A percentile compares a stretch with the other conserved stretches of the same genome.
phyloP scores from a whole-genome alignment of 2,113 vertebrate species.

The Apaloderma vittatum region DNA sequence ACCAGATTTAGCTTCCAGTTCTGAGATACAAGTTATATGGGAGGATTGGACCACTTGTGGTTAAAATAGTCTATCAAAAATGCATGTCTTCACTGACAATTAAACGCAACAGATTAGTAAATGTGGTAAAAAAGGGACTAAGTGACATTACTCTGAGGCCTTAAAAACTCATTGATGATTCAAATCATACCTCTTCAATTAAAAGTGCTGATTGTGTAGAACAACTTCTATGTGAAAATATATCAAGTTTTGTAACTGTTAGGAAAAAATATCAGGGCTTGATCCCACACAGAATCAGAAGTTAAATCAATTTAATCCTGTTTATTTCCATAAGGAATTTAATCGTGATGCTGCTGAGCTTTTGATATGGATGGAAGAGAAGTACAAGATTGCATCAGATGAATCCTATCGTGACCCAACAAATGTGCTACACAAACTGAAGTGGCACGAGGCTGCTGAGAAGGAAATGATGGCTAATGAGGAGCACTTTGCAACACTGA shows the following conservation, averaged over 20 bases:
- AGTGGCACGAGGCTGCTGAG: conserved; percentile 84
- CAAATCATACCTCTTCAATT: not conserved
- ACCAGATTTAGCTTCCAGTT: not conserved
- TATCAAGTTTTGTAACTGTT: not conserved
- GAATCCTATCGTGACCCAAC: conserved; percentile 84
- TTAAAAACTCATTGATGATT: not conserved
- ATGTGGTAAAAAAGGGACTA: not conserved
- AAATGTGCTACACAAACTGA: conserved; percentile 85
- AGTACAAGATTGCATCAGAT: conserved; percentile 82
- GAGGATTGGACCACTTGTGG: not conserved
- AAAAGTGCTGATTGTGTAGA: not conserved
- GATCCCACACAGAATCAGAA: not conserved
- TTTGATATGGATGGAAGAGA: conserved; percentile 91
- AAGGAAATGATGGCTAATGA: conserved; percentile 85
- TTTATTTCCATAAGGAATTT: conserved; percentile 82
- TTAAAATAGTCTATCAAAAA: not conserved
- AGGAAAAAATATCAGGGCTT: not conserved
- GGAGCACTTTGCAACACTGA: conserved; percentile 79
- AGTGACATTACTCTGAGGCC: not conserved
- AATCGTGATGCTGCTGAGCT: conserved; percentile 84
- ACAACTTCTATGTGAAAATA: not conserved
- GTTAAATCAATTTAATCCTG: not conserved
- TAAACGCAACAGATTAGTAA: not conserved
- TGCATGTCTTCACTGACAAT: not conserved
- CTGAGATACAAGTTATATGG: not conserved